Percentiles rank a stretch among this genome's conserved stretches.
Evolutionary conservation across 1,140 invertebrate species (phyloP).

Genomic region (Theocolax elegans): DNA sequence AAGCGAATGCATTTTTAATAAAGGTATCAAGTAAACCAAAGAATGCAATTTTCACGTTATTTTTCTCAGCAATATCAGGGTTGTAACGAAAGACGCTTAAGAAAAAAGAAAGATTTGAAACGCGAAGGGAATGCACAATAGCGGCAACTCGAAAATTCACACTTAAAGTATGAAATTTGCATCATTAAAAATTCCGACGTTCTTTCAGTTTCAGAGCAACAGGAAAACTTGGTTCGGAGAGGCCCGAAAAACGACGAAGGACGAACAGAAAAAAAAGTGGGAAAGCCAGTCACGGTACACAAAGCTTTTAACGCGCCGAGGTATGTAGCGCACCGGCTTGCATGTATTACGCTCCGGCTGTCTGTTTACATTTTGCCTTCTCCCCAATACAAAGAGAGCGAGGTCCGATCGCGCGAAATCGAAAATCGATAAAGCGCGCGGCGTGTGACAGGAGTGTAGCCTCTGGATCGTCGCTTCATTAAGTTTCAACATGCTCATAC

Average conservation of each 20-base stretch:
- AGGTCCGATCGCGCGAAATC: conserved; percentile 15
- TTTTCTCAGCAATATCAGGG: too few species aligned
- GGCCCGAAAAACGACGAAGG: too few species aligned
- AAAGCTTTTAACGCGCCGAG: conserved; percentile 17
- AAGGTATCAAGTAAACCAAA: too few species aligned
- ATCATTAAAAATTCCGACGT: too few species aligned
- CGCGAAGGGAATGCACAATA: background rate
- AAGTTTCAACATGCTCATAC: conserved; percentile 16
- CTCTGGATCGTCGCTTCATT: conserved; percentile 15
- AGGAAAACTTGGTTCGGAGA: too few species aligned
- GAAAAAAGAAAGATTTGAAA: background rate
- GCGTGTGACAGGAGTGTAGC: background rate
- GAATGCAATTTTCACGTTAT: too few species aligned
- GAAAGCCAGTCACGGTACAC: background rate
- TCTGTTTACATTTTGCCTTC: conserved; percentile 14
- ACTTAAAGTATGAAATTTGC: background rate
- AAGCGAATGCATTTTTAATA: too few species aligned
- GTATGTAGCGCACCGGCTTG: background rate
- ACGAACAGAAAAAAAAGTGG: background rate
- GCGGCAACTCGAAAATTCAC: too few species aligned
- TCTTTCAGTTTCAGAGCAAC: background rate
- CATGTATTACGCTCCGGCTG: conserved; percentile 1
- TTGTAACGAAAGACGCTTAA: too few species aligned
- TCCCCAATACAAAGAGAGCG: too few species aligned
- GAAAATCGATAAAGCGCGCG: conserved; percentile 24